These are phyloP conservation scores for Catharus ustulatus DNA, from an alignment of 2,797 vertebrate species.

Conservation along the genomic window DNA sequence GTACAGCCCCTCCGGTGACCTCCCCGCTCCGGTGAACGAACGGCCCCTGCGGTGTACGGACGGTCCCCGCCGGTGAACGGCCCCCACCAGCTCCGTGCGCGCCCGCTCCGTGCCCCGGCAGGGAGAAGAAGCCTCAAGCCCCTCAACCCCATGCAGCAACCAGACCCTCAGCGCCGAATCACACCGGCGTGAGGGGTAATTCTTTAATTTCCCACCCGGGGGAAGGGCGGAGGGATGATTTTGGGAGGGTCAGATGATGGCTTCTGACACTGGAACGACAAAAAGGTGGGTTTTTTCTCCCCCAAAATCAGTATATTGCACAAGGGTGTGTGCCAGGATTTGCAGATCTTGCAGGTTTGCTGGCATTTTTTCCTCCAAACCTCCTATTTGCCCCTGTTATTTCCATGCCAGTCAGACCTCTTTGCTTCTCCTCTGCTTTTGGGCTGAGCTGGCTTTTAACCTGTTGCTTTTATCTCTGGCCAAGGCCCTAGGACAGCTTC, in stretches of 20 bases:
- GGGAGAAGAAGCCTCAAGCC: background rate
- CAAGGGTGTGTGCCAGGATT: accelerated
- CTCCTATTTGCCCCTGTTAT: background rate
- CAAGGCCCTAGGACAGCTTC: background rate
- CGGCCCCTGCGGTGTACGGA: no score
- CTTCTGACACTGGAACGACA: background rate
- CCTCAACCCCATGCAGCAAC: accelerated
- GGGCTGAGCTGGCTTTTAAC: background rate
- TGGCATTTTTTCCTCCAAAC: background rate
- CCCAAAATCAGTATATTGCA: background rate
- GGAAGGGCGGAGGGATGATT: background rate
- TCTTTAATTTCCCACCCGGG: background rate
- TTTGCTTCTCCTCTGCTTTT: background rate
- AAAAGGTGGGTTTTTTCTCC: accelerated
- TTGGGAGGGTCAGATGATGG: background rate
- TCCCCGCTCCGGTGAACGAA: no score
- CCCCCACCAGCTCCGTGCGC: background rate
- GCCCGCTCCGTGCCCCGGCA: background rate
- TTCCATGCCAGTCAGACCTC: background rate
- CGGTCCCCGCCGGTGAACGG: no score
- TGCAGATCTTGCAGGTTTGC: background rate
- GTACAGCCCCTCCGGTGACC: no score
- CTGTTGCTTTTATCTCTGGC: conserved; percentile 30
- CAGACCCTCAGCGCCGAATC: background rate
- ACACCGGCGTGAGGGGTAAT: background rate